Evolutionary conservation across 30 jellyfish, hydroid and myxozoan species (phyloP).

Genomic region (Chironex yamaguchii): DNA sequence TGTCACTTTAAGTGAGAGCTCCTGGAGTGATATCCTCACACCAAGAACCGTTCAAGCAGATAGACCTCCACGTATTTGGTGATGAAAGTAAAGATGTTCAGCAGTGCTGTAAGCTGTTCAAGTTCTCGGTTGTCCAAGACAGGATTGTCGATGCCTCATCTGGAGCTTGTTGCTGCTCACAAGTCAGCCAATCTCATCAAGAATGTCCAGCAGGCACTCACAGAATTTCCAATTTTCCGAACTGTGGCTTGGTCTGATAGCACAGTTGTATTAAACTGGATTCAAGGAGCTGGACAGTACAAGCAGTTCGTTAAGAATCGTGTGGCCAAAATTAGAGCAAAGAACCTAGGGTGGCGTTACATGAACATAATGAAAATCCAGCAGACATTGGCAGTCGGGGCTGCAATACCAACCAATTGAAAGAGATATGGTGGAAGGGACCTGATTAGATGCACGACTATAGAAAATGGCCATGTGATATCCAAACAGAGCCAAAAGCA

Average conservation of each 20-base stretch:
- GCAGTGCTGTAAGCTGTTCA: too few relatives aligned
- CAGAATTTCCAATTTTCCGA: conserved; percentile 24
- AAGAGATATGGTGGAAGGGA: conserved; percentile 40
- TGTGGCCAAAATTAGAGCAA: conserved; percentile 8
- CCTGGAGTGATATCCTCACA: conserved; percentile 8
- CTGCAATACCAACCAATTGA: neutral
- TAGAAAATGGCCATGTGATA: conserved; percentile 51
- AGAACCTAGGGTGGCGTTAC: too few relatives aligned
- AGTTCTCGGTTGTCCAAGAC: too few relatives aligned
- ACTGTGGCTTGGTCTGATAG: too few relatives aligned
- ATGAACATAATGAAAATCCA: too few relatives aligned
- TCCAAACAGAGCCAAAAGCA: conserved; percentile 7
- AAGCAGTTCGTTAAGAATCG: conserved; percentile 58
- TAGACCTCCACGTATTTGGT: conserved; percentile 52
- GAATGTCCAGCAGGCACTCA: neutral
- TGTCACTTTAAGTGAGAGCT: conserved; percentile 6
- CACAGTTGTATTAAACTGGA: conserved; percentile 14
- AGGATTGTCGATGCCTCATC: conserved; percentile 30
- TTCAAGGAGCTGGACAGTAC: conserved; percentile 41
- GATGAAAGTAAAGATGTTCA: conserved; percentile 60
- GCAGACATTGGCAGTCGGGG: conserved; percentile 56
- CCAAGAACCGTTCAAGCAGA: neutral
- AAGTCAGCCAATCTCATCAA: conserved; percentile 48
- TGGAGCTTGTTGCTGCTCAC: conserved; percentile 56
- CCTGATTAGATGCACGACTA: conserved; percentile 40